Percentiles rank a stretch among this genome's conserved stretches.
Conservation (phyloP, 37 sponge, comb jelly and placozoan genomes). For the Halichondria panicea region DNA sequence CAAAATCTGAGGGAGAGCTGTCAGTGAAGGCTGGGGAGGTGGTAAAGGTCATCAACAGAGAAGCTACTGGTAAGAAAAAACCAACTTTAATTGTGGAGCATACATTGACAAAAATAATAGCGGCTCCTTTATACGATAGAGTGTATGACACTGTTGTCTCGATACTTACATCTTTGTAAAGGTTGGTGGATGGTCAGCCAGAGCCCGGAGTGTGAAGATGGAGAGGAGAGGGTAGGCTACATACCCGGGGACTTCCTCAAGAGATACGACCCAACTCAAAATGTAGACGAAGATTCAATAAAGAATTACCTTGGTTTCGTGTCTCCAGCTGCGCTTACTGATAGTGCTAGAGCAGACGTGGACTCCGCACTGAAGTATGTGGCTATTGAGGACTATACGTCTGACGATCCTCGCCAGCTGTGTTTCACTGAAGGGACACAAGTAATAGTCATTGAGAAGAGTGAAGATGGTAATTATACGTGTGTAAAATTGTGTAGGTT, state of each 20-base stretch:
- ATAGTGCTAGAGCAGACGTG: background rate
- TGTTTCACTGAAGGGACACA: constrained; percentile 41
- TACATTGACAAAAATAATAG: too few species aligned
- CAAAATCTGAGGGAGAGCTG: constrained; percentile 20
- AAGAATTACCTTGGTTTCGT: constrained; percentile 19
- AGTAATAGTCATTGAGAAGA: constrained; percentile 51
- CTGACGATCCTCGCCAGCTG: constrained; percentile 39
- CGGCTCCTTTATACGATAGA: too few species aligned
- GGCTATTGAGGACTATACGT: constrained; percentile 58
- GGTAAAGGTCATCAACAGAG: constrained; percentile 40
- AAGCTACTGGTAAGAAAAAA: constrained; percentile 41
- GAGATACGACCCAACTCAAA: constrained; percentile 6
- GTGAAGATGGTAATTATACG: constrained; percentile 74
- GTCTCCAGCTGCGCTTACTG: background rate
- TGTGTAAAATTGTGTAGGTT: too few species aligned
- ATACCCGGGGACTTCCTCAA: constrained; percentile 12
- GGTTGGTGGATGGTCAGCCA: constrained; percentile 42
- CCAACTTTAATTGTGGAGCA: background rate
- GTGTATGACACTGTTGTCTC: too few species aligned
- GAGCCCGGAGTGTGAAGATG: background rate
- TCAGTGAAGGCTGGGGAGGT: constrained; percentile 31
- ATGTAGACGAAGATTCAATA: too few species aligned
- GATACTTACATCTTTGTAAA: background rate
- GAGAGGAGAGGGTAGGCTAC: background rate
- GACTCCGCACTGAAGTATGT: constrained; percentile 10